Evolutionary conservation across 2,113 vertebrate species (phyloP), one percentile per base, ranked within the genome.

Genomic region (Paralichthys olivaceus): DNA sequence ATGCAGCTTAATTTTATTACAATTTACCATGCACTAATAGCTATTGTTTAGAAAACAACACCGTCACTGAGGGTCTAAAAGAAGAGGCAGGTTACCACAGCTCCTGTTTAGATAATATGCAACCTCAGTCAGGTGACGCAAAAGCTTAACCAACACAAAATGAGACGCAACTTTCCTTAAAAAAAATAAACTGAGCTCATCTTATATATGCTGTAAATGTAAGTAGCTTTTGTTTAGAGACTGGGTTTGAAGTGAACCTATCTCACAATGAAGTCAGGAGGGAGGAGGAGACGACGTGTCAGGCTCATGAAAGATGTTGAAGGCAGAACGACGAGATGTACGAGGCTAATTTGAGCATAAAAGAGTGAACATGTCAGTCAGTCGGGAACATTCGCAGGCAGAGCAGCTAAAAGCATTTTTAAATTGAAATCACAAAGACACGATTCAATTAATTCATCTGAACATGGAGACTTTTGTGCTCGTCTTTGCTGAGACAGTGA

Each of bases 391-490:
- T 13, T 40, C 47, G 32, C 32, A 23, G 29, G 20, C n/a, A 34
- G 22, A 32, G 20, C 28, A 20, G 57, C 37, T 79, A 37, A 70
- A 72, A 76, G 58, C n/a, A 25, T 49, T 76, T 51, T 43, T 15
- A 40, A 59, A 71, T 63, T 68, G 43, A 66, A 60, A 69, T 43
- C 15, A 56, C 12, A 6, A 29, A 45, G 22, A 45, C 9, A 0
- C 14, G 47, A 75, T 61, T 75, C 23, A 8, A 6, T 28, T 66
- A 28, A 23, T 53, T 47, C 51, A n/a, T 59, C n/a, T 26, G 26
- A 25, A 58, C 60, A 37, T 25, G 15, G 7, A 45, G 23, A n/a
- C 28, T 45, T 17, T 45, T 15, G 43, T 37, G 34, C 9, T 37
- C 7, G 34, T 37, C 28, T 29, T 2, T 29, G 28, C 28, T 29